phyloP scores from a whole-genome alignment of 2,888 invertebrate species.

The Plebejus anna region DNA sequence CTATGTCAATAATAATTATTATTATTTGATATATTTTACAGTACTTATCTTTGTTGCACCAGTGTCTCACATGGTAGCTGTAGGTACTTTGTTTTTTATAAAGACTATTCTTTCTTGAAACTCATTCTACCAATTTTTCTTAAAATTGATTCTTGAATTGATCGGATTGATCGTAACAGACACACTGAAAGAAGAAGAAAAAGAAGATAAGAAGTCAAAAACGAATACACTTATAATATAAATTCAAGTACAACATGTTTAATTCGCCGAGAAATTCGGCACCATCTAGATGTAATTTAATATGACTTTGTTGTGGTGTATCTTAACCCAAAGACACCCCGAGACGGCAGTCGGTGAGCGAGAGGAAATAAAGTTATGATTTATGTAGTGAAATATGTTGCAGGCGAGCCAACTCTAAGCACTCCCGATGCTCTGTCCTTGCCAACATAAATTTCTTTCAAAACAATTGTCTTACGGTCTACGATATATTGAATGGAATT shows the following conservation, averaged over 20 bases:
- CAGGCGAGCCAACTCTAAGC: conserved; percentile 53
- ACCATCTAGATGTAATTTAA: conserved; percentile 67
- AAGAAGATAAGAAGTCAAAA: neutral
- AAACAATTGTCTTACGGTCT: conserved; percentile 52
- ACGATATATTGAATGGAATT: conserved; percentile 18
- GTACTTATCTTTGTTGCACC: no score
- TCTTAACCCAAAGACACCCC: conserved; percentile 73
- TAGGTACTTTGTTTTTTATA: no score
- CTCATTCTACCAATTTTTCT: no score
- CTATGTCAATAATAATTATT: no score
- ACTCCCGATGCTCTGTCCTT: conserved; percentile 53
- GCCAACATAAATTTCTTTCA: conserved; percentile 59
- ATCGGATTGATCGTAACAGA: no score
- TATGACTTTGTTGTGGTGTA: conserved; percentile 71
- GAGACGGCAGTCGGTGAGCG: conserved; percentile 58
- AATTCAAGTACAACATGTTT: neutral
- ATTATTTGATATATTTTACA: no score
- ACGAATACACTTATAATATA: neutral
- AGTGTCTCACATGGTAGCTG: no score
- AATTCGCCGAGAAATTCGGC: conserved; percentile 13
- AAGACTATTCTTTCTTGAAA: no score
- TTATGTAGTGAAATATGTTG: conserved; percentile 76
- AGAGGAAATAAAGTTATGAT: conserved; percentile 79
- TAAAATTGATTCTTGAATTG: no score
- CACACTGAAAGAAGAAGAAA: neutral